Percentiles rank a stretch among this genome's conserved stretches.
Conservation (phyloP, 2,888 invertebrate species). For the Cantharis rufa region DNA sequence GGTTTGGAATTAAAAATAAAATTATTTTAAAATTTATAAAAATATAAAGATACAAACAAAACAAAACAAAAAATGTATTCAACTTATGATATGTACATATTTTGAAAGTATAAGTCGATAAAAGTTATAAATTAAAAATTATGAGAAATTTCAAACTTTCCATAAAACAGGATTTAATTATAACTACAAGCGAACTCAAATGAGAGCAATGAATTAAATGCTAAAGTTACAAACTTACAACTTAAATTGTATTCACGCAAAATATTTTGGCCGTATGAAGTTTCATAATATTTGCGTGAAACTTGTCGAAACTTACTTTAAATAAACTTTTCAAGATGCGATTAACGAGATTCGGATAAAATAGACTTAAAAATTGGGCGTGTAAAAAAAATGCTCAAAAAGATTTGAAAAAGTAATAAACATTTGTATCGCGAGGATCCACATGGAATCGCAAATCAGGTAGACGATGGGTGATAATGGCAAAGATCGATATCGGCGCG, state of each 20-base stretch:
- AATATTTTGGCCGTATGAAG: constrained; percentile 22
- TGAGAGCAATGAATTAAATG: not conserved
- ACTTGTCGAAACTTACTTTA: not conserved
- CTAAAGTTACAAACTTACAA: not conserved
- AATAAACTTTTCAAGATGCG: not conserved
- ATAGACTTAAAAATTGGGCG: not conserved
- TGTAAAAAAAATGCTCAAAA: not conserved
- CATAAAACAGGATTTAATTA: not conserved
- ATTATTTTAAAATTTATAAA: not conserved
- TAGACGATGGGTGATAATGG: constrained; percentile 35
- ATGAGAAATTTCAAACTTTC: not conserved
- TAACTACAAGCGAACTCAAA: not conserved
- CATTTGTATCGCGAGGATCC: constrained; percentile 20
- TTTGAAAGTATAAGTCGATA: not conserved
- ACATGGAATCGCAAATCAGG: constrained; percentile 37
- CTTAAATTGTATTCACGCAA: constrained; percentile 9
- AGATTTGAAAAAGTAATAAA: constrained; percentile 1
- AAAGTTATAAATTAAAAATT: not conserved
- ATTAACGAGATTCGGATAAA: not conserved
- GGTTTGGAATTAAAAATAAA: not conserved
- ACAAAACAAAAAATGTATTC: not conserved
- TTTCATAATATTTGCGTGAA: constrained; percentile 22
- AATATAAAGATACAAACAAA: not conserved
- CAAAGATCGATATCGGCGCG: constrained; percentile 43
- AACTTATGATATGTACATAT: not conserved